Conservation (phyloP, 2,797 vertebrate species). For the Dipus sagitta region DNA sequence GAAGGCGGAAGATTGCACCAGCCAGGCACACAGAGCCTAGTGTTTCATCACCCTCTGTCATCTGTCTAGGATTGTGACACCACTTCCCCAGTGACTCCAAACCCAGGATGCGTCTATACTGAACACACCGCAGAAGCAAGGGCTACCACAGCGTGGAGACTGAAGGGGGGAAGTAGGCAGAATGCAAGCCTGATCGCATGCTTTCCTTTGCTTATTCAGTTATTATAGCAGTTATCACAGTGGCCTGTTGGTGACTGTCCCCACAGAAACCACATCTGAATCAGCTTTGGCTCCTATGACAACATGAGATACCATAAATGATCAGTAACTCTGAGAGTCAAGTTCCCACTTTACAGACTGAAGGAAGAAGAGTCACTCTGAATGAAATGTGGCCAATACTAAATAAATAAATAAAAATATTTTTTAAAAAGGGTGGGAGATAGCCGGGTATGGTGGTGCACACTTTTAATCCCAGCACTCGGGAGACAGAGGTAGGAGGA, state of each 20-base stretch:
- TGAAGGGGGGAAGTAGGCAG: background rate
- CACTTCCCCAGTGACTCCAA: background rate
- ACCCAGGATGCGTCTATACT: background rate
- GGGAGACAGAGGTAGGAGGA: too few species aligned
- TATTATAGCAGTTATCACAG: background rate
- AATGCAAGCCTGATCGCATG: background rate
- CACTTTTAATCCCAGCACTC: too few species aligned
- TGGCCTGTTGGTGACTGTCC: fast-evolving
- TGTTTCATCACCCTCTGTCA: conserved; percentile 59
- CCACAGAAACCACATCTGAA: background rate
- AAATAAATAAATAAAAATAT: background rate
- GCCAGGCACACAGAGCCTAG: background rate
- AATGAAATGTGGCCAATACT: background rate
- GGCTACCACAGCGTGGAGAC: background rate
- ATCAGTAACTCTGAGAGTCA: background rate
- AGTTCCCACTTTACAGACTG: background rate
- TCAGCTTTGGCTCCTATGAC: background rate
- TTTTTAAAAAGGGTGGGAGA: too few species aligned
- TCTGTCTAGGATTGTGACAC: conserved; percentile 28
- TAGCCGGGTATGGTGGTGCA: too few species aligned
- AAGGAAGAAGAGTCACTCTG: background rate
- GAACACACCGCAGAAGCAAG: background rate
- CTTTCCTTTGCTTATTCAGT: background rate
- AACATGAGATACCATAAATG: background rate
- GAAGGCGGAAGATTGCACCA: background rate